Base-by-base conservation (phyloP, 1,140 invertebrate species). In the Orius insidiosus region DNA sequence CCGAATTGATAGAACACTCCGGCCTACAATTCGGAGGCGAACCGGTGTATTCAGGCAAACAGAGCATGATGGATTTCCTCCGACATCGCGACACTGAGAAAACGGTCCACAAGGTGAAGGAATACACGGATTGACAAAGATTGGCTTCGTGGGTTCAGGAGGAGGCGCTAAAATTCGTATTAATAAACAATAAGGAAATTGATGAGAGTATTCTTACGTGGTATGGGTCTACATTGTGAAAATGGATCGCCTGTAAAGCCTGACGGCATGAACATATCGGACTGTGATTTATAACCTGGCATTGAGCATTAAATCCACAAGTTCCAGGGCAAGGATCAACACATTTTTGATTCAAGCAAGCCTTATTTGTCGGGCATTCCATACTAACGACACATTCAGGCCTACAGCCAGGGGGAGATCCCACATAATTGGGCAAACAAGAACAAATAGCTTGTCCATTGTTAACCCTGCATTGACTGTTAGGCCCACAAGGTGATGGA, bases 341-440 rank as follows among this genome's bases (percentile, higher is more conserved):
- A 57, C 84, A 87, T 64, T 80, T 81, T 55, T 82, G 71, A 60
- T 80, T 78, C 13, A 81, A 68, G 57, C 82, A 86, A 1, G 79
- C 78, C 56, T 74, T 70, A 48, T 71, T 72, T 8, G 67, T 59
- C 36, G 72, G 62, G 63, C 81, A 79, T 61, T 86, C 80, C 8
- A 76, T 74, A 59, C 77, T 83, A 4, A 79, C 69, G 39, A 79
- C 68, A 62, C 80, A 85, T 59, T 84, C 77, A 14, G 80, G 74
- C 50, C 78, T 66, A 56, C 83, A 85, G 47, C 69, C 69, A n/a
- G 78, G 78, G 18, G 80, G 79, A 51, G 70, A 72, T 45, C 81
- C 80, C 18, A 76, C 63, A 53, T 78, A 83, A 39, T 72, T 74
- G 19, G 71, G 67, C 31, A 78, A 50, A 56, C 80, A 85, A 35